These are phyloP conservation scores for Zoanthus gigantus DNA, from an alignment of 92 coral and sea anemone species.

Conservation along the genomic window DNA sequence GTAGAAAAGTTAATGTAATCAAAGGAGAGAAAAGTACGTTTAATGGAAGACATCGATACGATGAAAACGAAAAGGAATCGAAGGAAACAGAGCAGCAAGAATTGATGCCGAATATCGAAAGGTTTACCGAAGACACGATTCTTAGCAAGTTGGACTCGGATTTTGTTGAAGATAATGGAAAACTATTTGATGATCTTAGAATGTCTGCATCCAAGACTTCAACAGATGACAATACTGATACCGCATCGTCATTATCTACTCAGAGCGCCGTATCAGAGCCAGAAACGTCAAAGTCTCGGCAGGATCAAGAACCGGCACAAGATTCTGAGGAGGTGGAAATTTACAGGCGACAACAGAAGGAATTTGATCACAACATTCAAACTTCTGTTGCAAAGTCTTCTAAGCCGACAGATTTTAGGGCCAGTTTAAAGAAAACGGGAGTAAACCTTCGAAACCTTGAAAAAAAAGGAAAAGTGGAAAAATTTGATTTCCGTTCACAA, in stretches of 20 bases:
- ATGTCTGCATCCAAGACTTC: conserved; percentile 41
- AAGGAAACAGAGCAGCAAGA: conserved; percentile 32
- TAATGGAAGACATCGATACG: conserved; percentile 21
- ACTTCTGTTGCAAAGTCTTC: background rate
- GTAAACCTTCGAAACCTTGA: conserved; percentile 54
- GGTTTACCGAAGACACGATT: conserved; percentile 56
- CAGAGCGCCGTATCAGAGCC: conserved; percentile 48
- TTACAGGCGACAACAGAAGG: background rate
- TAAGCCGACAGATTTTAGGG: conserved; percentile 45
- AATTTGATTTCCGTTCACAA: conserved; percentile 70
- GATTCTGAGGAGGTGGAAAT: background rate
- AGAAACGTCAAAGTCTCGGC: conserved; percentile 23
- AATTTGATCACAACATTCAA: conserved; percentile 6
- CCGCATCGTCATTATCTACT: conserved; percentile 50
- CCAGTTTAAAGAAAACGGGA: conserved; percentile 64
- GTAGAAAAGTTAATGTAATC: conserved; percentile 32
- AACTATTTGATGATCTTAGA: conserved; percentile 15
- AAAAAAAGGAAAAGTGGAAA: conserved; percentile 33
- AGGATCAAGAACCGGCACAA: background rate
- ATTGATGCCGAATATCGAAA: conserved; percentile 44
- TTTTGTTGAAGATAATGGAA: conserved; percentile 29
- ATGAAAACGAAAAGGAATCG: conserved; percentile 9
- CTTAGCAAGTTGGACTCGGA: conserved; percentile 44
- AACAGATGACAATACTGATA: conserved; percentile 52
- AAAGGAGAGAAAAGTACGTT: conserved; percentile 26